Evolutionary conservation across 2,888 invertebrate genomes (phyloP).

Genomic region (Yponomeuta plumbellus): DNA sequence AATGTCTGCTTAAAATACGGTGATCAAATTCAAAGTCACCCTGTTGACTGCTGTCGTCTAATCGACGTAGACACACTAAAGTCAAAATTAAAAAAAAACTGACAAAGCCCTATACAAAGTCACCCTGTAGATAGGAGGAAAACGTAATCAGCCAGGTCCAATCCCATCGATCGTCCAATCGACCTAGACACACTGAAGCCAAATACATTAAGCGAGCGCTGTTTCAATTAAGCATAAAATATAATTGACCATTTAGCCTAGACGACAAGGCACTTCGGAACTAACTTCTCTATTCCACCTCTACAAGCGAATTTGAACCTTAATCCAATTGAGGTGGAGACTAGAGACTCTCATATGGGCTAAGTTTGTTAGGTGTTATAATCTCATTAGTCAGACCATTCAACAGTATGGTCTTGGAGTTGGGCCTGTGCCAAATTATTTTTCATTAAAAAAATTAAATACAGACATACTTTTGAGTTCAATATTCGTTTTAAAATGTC

Average conservation of each 20-base stretch:
- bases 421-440: neutral
- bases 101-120: no score
- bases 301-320: neutral
- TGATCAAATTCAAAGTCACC: no score
- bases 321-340: neutral
- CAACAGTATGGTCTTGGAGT: neutral
- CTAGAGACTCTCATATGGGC: neutral
- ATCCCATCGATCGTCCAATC: no score
- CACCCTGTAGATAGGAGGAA: no score
- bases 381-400: neutral
- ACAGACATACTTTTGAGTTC: neutral
- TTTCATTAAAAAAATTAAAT: neutral
- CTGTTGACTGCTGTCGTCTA: no score
- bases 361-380: neutral
- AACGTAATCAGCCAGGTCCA: no score
- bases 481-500: neutral
- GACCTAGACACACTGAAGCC: no score
- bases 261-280: neutral
- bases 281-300: neutral
- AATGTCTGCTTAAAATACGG: no score
- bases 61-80: no score
- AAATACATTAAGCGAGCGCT: neutral
- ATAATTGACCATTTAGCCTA: neutral
- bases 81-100: no score
- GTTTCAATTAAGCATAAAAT: slow-evolving; percentile 1